phyloP scores from a whole-genome alignment of 2,888 invertebrate genomes.

The Pimpla rufipes region DNA sequence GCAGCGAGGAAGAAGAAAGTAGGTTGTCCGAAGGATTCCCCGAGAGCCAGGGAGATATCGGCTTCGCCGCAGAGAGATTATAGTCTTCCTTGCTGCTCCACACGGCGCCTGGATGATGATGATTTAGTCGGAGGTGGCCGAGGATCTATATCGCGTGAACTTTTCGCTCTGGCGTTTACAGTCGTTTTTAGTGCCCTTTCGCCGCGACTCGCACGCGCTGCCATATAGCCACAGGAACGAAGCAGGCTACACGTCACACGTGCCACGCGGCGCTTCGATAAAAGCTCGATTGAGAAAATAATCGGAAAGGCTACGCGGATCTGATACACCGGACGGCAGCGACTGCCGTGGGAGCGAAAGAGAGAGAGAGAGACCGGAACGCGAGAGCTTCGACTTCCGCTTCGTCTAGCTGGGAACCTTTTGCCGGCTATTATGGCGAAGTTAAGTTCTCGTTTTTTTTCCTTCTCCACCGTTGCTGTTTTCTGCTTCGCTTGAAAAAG shows the following conservation, averaged over 20 bases:
- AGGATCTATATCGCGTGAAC: conserved; percentile 34
- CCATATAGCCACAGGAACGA: not conserved
- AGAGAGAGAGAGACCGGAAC: conserved; percentile 4
- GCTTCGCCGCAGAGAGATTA: conserved; percentile 13
- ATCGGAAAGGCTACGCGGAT: conserved; percentile 41
- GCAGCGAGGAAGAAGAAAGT: conserved; percentile 65
- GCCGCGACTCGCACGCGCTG: conserved; percentile 18
- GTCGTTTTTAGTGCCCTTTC: conserved; percentile 39
- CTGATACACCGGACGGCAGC: not conserved
- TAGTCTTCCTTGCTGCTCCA: not conserved
- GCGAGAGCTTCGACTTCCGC: conserved; percentile 23
- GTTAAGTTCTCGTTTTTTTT: conserved; percentile 19
- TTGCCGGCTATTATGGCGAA: conserved; percentile 21
- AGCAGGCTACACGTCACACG: conserved; percentile 7
- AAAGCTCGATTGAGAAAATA: conserved; percentile 59
- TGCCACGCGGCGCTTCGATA: conserved; percentile 44
- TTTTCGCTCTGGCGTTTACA: conserved; percentile 20
- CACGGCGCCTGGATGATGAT: not conserved
- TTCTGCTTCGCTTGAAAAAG: not conserved
- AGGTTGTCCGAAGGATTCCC: conserved; percentile 65
- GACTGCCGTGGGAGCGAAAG: not conserved
- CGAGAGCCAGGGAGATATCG: conserved; percentile 38
- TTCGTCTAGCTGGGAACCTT: conserved; percentile 15
- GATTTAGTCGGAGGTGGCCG: not conserved
- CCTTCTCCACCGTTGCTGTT: conserved; percentile 9